Conservation (phyloP, 2,888 invertebrate species). For the Lepidocyrtinus sp. region DNA sequence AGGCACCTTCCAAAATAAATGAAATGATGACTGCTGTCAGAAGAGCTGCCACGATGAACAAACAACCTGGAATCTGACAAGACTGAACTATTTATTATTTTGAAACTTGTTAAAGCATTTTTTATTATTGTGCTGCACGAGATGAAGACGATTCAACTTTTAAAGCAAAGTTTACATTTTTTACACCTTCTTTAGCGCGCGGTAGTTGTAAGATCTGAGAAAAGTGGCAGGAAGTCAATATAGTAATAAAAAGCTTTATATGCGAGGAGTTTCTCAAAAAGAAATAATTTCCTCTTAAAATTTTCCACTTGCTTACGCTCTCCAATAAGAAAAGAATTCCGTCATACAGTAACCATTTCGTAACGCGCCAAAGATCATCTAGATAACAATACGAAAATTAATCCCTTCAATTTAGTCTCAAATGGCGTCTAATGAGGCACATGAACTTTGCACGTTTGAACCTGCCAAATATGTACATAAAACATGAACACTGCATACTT, state of each 20-base stretch:
- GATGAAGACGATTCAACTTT: neutral
- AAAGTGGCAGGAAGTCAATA: conserved; percentile 31
- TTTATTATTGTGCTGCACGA: conserved; percentile 26
- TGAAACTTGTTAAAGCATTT: conserved; percentile 40
- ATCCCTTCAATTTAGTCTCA: too few species aligned
- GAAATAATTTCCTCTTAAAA: neutral
- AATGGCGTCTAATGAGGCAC: conserved; percentile 27
- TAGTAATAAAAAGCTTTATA: neutral
- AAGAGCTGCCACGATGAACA: conserved; percentile 14
- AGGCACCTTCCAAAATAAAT: conserved; percentile 9
- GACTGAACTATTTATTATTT: conserved; percentile 44
- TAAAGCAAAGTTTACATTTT: neutral
- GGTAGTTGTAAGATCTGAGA: neutral
- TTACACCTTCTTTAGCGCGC: neutral
- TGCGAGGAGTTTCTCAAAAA: neutral
- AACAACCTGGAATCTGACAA: conserved; percentile 44
- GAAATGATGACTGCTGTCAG: conserved; percentile 13
- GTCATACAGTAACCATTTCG: too few species aligned
- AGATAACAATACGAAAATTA: conserved; percentile 1
- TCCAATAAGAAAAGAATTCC: too few species aligned
- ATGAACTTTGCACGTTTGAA: conserved; percentile 31
- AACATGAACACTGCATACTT: too few species aligned
- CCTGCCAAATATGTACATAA: too few species aligned
- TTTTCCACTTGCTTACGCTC: neutral
- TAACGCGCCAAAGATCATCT: too few species aligned